Base-by-base conservation (phyloP, 2,797 vertebrate genomes). In the Podarcis lilfordi region DNA sequence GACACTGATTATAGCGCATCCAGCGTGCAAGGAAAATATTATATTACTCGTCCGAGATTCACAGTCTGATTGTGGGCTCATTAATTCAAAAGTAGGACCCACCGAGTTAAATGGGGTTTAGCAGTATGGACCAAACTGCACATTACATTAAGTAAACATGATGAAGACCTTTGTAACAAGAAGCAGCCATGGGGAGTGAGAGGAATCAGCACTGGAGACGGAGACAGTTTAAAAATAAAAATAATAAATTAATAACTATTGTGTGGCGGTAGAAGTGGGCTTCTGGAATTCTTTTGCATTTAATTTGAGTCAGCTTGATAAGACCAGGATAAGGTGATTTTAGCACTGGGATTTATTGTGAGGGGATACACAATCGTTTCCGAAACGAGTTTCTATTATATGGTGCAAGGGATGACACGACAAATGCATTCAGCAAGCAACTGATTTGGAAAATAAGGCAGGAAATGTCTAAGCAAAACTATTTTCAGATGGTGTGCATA, bases 11-110 rank as follows among this genome's bases (percentile, higher is more conserved):
- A 78, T 35, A 80, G n/a, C 50, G 79, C 25, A 78, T 10, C 29
- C 68, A 80, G 45, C n/a, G 6, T 37, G 37, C 61, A 89, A 80
- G 61, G 35, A 89, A 89, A 87, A 80, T 69, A 84, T 72, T 61
- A 68, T 23, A 80, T 78, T 87, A 35, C 66, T n/a, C 19, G 59
- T 72, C 21, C 50, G 40, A 45, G 25, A 85, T 79, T 84, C 23
- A 74, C 23, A 27, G 15, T 64, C 40, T 68, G 82, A 80, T 80
- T 50, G 8, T 27, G 71, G 68, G 13, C 2, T 66, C 27, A 75
- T 37, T 80, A 79, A 61, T 69, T 79, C n/a, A 61, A 17, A 78
- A 25, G 37, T 43, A 84, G n/a, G 29, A 32, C 29, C 29, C 29
- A n/a, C n/a, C 27, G 6, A 35, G 8, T 87, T 45, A 32, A 76